Conservation (phyloP, 2,888 invertebrate species). For the Torymus tubicola region DNA sequence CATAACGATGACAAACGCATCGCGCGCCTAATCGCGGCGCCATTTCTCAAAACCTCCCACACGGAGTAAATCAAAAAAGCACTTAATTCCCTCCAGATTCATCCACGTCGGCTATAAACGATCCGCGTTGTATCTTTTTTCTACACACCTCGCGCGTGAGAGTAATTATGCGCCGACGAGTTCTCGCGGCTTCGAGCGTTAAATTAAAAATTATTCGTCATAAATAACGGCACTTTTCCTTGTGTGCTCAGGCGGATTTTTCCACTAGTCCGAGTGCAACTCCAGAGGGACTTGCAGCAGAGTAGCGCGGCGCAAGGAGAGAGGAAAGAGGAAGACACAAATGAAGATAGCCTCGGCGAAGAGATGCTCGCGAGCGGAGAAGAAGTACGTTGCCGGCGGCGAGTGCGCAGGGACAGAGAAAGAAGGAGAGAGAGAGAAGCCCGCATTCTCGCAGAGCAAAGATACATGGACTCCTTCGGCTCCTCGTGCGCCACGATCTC, state of each 20-base stretch:
- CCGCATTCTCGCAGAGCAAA: constrained; percentile 39
- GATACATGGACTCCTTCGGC: constrained; percentile 34
- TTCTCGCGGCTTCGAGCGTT: constrained; percentile 16
- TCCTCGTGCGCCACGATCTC: constrained; percentile 40
- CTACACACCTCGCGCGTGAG: background rate
- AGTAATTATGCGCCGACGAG: constrained; percentile 31
- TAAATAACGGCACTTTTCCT: constrained; percentile 43
- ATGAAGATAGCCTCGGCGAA: constrained; percentile 49
- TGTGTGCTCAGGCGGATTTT: too few relatives aligned
- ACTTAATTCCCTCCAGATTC: constrained; percentile 40
- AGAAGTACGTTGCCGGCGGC: constrained; percentile 34
- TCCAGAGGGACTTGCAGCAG: too few relatives aligned
- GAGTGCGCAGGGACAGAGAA: constrained; percentile 40
- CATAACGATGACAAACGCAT: constrained; percentile 51
- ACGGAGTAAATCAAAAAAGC: constrained; percentile 38
- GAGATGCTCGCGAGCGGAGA: constrained; percentile 21
- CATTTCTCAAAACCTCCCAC: constrained; percentile 51
- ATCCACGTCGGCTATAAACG: constrained; percentile 18
- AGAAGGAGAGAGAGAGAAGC: constrained; percentile 54
- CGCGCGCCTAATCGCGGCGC: constrained; percentile 45
- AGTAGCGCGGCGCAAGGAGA: background rate
- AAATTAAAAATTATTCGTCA: constrained; percentile 52
- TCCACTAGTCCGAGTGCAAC: too few relatives aligned
- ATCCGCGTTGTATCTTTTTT: background rate
- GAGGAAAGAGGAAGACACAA: constrained; percentile 1